Evolutionary conservation across 2,797 vertebrate genomes (phyloP).

Genomic region (Huso huso): DNA sequence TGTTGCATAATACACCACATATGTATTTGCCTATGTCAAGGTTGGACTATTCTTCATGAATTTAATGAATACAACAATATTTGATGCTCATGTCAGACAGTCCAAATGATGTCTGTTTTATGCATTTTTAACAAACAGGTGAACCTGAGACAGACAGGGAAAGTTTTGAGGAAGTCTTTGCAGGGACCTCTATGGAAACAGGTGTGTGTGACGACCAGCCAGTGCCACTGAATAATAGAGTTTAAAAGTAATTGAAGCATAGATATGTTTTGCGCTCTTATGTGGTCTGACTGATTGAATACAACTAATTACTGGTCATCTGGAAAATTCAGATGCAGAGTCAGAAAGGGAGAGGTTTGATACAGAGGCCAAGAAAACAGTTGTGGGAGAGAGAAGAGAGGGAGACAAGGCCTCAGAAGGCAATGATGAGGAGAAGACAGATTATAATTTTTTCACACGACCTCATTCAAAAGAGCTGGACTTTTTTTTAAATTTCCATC

Average conservation of each 20-base stretch:
- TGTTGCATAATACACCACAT: constrained; percentile 12
- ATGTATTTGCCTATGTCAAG: constrained; percentile 7
- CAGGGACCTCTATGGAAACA: constrained; percentile 4
- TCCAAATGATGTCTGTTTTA: constrained; percentile 9
- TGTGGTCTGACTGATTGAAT: constrained; percentile 8
- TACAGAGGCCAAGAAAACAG: constrained; percentile 8
- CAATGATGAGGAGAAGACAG: constrained; percentile 6
- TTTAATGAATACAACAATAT: constrained; percentile 12
- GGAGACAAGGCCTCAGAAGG: constrained; percentile 7
- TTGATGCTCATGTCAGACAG: constrained; percentile 4
- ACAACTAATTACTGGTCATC: constrained; percentile 8
- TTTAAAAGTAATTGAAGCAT: constrained; percentile 10
- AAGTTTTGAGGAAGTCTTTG: constrained; percentile 12
- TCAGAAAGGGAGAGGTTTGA: constrained; percentile 4
- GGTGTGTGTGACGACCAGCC: constrained; percentile 7
- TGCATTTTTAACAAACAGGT: constrained; percentile 15
- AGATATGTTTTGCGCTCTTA: constrained; percentile 7
- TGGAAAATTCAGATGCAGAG: constrained; percentile 10
- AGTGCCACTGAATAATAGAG: constrained; percentile 9
- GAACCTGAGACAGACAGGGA: no score
- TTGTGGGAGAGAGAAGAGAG: constrained; percentile 6
- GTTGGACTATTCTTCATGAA: constrained; percentile 5
- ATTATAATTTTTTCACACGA: no score
- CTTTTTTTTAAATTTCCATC: constrained; percentile 7
- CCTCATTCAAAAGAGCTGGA: constrained; percentile 7